Base-by-base conservation (phyloP, 2,797 vertebrate species). In the Oreonectes daqikongensis region DNA sequence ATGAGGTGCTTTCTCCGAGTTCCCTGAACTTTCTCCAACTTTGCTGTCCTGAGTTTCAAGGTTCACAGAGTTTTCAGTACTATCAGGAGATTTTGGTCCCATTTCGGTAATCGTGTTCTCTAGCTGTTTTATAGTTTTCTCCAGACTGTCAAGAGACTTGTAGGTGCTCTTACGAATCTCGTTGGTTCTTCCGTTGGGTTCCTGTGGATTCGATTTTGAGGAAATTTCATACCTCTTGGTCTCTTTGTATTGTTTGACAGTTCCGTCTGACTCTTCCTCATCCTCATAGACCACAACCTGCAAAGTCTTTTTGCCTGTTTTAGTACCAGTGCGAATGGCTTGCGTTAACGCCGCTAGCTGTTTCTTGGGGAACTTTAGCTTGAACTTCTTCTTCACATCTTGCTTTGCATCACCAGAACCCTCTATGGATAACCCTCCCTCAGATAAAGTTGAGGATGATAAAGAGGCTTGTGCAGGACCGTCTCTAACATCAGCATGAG, bases 211-310 rank as follows among this genome's bases (percentile, higher is more conserved):
- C 24, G 65, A 67, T 77, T 76, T 80, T 65, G 78, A 72, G 64
- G 75, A 24, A 63, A 99, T 96, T 88, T 99, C 97, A 85, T 95
- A 99, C 70, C 97, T 91, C 84, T 94, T 95, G 1, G 96, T 94
- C 83, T 98, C 98, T 79, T 95, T 99, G 86, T 97, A 95, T 71
- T 93, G 87, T 73, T 89, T 96, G 77, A 98, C 15, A 0, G 95
- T 94, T 0, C 98, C 96, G 0, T 99, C 96, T 68, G 91, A 89
- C 57, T 99, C 97, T 82, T 97, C 95, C 71, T 99, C 98, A 0
- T 99, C 98, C 87, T 96, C 96, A 5, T 99, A 99, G 24, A 99
- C 97, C 1, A 99, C 98, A 53, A 99, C 97, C 87, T 99, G 97
- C 74, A 99, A 84, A 0, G 98, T 99, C 89, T 99, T 99, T 92